phyloP scores from a whole-genome alignment of 2,797 vertebrate species.

The Sebastes jordani region DNA sequence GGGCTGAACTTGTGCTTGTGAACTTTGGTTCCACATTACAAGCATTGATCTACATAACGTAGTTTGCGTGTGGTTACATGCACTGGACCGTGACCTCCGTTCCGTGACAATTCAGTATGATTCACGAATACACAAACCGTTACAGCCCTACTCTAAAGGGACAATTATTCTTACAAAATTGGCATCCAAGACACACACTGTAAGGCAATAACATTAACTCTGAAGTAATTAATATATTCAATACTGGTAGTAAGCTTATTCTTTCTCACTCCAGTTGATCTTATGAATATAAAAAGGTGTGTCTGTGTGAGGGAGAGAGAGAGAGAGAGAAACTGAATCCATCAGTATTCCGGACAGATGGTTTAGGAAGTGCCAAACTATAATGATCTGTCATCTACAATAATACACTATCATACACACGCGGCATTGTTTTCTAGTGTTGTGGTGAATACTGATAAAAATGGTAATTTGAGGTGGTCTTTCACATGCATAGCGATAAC shows the following conservation, averaged over 20 bases:
- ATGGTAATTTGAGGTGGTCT: background rate
- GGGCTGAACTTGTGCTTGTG: background rate
- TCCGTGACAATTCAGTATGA: background rate
- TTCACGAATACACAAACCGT: background rate
- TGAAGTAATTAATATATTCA: background rate
- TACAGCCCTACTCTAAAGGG: background rate
- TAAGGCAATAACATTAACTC: background rate
- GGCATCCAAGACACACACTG: background rate
- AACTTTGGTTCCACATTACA: background rate
- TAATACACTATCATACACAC: conserved; percentile 10
- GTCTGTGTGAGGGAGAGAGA: background rate
- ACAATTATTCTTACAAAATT: background rate
- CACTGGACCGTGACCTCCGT: background rate
- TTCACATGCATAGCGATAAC: background rate
- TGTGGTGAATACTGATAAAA: conserved; percentile 29
- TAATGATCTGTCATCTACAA: conserved; percentile 24
- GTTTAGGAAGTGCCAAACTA: conserved; percentile 12
- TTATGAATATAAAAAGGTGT: background rate
- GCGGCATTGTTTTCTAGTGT: background rate
- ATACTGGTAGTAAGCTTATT: background rate
- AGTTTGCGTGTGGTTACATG: background rate
- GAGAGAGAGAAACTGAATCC: background rate
- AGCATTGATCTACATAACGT: background rate
- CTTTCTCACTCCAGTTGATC: background rate
- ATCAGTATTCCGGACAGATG: conserved; percentile 18